phyloP scores from a whole-genome alignment of 2,888 invertebrate genomes.

The Clanis bilineata region DNA sequence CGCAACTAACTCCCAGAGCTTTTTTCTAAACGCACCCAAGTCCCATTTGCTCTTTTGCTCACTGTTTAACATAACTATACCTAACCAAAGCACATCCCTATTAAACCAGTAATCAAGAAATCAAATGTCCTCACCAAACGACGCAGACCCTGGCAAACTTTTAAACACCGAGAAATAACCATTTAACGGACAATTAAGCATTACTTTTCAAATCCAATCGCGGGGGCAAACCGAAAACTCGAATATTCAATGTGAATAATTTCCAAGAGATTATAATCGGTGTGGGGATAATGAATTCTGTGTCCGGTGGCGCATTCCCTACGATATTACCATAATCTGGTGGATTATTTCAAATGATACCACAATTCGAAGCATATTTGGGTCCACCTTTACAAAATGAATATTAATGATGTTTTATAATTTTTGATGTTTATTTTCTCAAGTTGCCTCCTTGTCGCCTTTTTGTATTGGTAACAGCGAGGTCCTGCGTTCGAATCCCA shows the following conservation, averaged over 20 bases:
- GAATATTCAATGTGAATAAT: conserved; percentile 8
- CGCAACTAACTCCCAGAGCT: too few species aligned
- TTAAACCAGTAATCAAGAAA: too few species aligned
- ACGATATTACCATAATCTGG: conserved; percentile 32
- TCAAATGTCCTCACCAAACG: not conserved
- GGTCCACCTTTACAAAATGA: not conserved
- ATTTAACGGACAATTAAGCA: not conserved
- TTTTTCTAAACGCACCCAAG: too few species aligned
- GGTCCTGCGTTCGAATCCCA: too few species aligned
- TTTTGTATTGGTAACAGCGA: too few species aligned
- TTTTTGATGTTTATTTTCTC: not conserved
- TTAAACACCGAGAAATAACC: not conserved
- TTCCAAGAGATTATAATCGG: not conserved
- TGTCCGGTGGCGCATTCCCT: not conserved
- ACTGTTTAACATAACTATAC: too few species aligned
- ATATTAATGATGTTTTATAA: not conserved
- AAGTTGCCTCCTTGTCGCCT: too few species aligned
- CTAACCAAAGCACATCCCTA: too few species aligned
- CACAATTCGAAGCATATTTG: conserved; percentile 13
- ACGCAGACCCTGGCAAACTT: not conserved
- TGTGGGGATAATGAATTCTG: conserved; percentile 3
- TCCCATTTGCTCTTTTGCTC: too few species aligned
- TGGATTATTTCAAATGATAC: conserved; percentile 31
- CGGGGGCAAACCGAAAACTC: not conserved
- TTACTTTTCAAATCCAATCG: not conserved